Evolutionary conservation across 2,113 vertebrate genomes (phyloP).

Genomic region (Mesitornis unicolor): DNA sequence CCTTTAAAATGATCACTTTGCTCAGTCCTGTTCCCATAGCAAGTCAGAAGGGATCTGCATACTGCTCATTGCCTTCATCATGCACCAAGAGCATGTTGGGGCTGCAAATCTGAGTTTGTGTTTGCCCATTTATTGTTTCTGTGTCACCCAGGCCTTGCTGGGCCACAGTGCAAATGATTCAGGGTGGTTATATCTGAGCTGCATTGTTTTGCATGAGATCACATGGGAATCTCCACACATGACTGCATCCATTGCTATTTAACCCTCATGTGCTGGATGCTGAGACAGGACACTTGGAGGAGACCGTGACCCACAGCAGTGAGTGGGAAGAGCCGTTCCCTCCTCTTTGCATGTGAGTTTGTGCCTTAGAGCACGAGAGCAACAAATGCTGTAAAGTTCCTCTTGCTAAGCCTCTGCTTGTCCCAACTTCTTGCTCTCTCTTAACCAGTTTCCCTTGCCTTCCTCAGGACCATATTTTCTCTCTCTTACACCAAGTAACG

Average conservation of each 20-base stretch:
- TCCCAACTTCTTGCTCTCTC: neutral
- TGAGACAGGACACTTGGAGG: neutral
- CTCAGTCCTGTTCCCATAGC: neutral
- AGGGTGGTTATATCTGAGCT: neutral
- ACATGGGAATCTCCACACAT: rapidly evolving
- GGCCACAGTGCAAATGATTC: rapidly evolving
- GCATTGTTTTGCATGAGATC: neutral
- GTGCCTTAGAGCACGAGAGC: neutral
- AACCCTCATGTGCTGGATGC: neutral
- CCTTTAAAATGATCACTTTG: neutral
- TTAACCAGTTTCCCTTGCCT: neutral
- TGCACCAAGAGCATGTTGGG: neutral
- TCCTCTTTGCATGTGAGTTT: neutral
- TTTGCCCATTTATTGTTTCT: neutral
- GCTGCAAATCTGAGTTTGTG: neutral
- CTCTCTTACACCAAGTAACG: too few species aligned
- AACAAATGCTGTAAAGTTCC: neutral
- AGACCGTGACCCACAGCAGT: neutral
- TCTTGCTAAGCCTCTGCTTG: neutral
- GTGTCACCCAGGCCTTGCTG: neutral
- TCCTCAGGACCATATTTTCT: neutral
- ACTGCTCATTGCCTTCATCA: rapidly evolving
- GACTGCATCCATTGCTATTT: neutral
- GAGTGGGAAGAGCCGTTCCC: neutral
- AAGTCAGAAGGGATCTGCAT: neutral